Conservation (phyloP, 2,113 vertebrate genomes). For the Dissostichus mawsoni region DNA sequence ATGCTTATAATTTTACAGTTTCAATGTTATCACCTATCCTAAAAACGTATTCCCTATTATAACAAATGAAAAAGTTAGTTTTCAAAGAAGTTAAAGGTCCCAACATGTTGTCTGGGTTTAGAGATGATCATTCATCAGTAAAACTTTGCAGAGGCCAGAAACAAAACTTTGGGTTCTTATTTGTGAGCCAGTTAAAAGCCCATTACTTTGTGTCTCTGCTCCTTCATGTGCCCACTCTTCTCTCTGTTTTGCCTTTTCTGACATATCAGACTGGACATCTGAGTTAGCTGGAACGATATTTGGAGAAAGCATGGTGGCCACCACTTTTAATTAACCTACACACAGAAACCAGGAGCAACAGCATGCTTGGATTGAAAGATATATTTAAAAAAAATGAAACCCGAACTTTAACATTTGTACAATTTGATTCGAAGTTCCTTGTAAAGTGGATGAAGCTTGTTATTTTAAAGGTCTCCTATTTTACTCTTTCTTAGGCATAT, state of each 20-base stretch:
- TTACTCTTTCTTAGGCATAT: no score
- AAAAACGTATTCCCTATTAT: no score
- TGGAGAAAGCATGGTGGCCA: not conserved
- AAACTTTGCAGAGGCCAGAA: constrained; percentile 9
- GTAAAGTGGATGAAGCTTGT: constrained; percentile 11
- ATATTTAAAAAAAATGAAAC: not conserved
- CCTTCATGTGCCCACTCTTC: not conserved
- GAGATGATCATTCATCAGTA: constrained; percentile 17
- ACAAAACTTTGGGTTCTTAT: constrained; percentile 20
- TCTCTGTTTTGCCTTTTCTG: constrained; percentile 8
- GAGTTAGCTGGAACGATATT: not conserved
- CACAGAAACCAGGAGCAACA: constrained; percentile 21
- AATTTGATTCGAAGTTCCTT: constrained; percentile 20
- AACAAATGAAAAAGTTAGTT: no score
- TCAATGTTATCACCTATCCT: no score
- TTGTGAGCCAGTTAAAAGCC: constrained; percentile 37
- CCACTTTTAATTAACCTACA: constrained; percentile 41
- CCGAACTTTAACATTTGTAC: constrained; percentile 11
- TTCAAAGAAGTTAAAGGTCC: no score
- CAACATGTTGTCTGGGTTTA: no score
- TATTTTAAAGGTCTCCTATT: not conserved
- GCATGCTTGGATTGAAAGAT: constrained; percentile 8
- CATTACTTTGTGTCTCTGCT: constrained; percentile 25
- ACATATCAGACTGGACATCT: constrained; percentile 30
- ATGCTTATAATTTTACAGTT: no score